Conservation (phyloP, 2,113 vertebrate genomes). For the Asarcornis scutulata region DNA sequence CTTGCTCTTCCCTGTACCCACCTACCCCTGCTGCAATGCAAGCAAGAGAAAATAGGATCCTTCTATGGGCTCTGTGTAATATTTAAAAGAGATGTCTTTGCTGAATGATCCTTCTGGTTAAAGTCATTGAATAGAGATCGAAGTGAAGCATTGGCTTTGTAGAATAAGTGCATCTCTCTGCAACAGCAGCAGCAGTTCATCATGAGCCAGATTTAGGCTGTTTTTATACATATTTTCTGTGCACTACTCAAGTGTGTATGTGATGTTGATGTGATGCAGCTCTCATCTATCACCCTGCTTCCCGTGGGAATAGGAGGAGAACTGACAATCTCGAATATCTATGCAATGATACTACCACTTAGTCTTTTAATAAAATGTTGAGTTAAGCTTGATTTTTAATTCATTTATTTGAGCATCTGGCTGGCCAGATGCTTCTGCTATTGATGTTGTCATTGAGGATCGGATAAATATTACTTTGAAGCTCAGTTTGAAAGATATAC, state of each 20-base stretch:
- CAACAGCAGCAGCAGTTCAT: not conserved
- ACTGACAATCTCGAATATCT: not conserved
- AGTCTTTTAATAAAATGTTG: not conserved
- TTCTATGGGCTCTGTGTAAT: not conserved
- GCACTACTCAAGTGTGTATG: not conserved
- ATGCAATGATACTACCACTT: not conserved
- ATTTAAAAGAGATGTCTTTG: not conserved
- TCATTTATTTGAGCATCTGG: conserved; percentile 15
- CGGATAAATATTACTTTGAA: not conserved
- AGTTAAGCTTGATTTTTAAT: not conserved
- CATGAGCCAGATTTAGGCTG: not conserved
- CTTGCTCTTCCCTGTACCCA: not conserved
- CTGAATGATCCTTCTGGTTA: not conserved
- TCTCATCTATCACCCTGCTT: not conserved
- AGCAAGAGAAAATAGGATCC: not conserved
- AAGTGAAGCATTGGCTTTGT: not conserved
- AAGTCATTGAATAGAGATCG: not conserved
- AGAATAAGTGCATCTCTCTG: not conserved
- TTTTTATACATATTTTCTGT: not conserved
- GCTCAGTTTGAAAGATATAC: not conserved
- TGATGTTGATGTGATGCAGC: not conserved
- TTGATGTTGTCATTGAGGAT: not conserved
- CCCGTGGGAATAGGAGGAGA: not conserved
- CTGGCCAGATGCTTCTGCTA: not conserved
- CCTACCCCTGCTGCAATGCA: fast-evolving